Evolutionary conservation across 2,888 invertebrate species (phyloP), one percentile per base, ranked within the genome.

Genomic region (Leptopilina drosophilae): DNA sequence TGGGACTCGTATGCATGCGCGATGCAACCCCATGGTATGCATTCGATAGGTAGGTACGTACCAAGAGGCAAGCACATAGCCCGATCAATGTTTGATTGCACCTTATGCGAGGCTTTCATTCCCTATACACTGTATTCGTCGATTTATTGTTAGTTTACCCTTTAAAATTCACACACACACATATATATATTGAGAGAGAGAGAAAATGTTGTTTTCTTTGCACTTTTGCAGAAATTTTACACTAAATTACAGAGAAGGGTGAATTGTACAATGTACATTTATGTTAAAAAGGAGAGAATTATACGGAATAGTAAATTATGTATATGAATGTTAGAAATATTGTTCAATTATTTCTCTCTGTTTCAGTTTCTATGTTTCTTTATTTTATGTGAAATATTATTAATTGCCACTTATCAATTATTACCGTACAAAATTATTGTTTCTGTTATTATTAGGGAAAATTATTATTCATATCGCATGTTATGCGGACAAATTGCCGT

Each of bases 31-130:
- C 86, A 86, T 87, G 87, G 87, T 87, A 87, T 87, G 87, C 86
- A 87, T 88, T 88, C 87, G 87, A 88, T 88, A 88, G 88, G 86
- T 87, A 85, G 86, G 86, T 87, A 83, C 85, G 87, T 87, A 86
- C 85, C 87, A 84, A 82, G 81, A 80, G 83, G 83, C 80, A 81
- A 80, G 79, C 83, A 84, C 83, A 84, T 77, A 81, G 82, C 80
- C 80, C 84, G 84, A 84, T 84, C 84, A 82, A 82, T 84, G 82
- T 82, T 84, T 84, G 83, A 82, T 83, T 83, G 82, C 83, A 83
- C 82, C 84, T 85, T 85, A 84, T 78, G 84, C 83, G 83, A 84
- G 80, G 82, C 81, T 81, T 81, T 82, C 81, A 78, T 85, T 82
- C 84, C 82, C 78, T 49, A 49, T 49, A 49, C 49, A 49, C 78